Base-by-base conservation (phyloP, 1,140 invertebrate genomes). In the Neodiprion pinetum region DNA sequence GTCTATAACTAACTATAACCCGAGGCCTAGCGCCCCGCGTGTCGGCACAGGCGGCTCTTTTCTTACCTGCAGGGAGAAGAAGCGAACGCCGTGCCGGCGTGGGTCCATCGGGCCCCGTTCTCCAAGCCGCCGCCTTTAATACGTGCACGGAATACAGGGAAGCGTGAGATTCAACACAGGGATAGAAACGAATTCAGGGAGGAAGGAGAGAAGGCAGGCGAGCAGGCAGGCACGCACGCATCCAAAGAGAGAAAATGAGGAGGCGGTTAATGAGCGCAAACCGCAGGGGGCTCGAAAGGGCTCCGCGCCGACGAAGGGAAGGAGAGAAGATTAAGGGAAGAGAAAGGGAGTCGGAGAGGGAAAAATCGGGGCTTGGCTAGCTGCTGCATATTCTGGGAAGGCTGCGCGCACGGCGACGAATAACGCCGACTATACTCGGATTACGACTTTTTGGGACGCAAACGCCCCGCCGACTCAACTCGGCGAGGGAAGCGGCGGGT, bases 21-120 rank as follows among this genome's bases (percentile, higher is more conserved):
- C 82, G 81, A 79, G 78, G 78, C 80, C 83, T 88, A 88, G 86
- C 87, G 84, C 87, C 87, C 85, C 82, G 85, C 86, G 87, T 88
- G 87, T 88, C 82, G 84, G 86, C 81, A 80, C 80, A 88, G 87
- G 87, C 87, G 87, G 86, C 86, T 88, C 77, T 84, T 88, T 87
- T 87, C 85, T 87, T 88, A 88, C 87, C 87, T 88, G 87, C 86
- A 86, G 81, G 71, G 28, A 40, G 28, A 40, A 40, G 28, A 40
- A 40, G 28, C 28, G 53, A 61, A 14, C 53, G 53, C 53, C 53
- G 11, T 17, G 53, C n/a, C n/a, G 53, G 53, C 53, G 53, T 61
- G 53, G 53, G 53, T 61, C 53, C 53, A 14, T 12, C 11, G 53
- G 11, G 53, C 53, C n/a, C 28, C 28, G 28, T 40, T 5, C 28